Base-by-base conservation (phyloP, 1,140 invertebrate genomes). In the Plectrocnemia conspersa region DNA sequence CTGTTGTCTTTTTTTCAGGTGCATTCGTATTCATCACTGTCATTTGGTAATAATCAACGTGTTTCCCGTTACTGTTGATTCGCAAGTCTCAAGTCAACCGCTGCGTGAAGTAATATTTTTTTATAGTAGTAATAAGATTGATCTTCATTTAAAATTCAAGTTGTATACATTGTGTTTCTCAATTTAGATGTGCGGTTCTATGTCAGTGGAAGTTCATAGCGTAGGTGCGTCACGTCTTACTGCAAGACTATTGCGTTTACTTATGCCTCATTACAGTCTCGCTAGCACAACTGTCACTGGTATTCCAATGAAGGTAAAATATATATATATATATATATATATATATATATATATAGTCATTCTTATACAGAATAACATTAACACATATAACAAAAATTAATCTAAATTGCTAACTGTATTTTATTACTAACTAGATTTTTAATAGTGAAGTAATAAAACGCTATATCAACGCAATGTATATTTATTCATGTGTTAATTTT, bases 231-330 rank as follows among this genome's bases (percentile, higher is more conserved):
- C 70, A 53, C 59, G 63, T 4, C 67, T 84, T 19, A 77, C 83
- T 0, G 78, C 75, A 50, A 84, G 90, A 63, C 69, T 92, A 7
- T 84, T 86, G 0, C 79, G 86, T 44, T 68, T 91, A 1, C 88
- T 90, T 49, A 68, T 90, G 52, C 80, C 82, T 5, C 94, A 97
- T 71, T 97, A 95, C 65, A 82, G 90, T 67, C 73, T 98, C n/a
- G 86, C 92, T 1, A 93, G 89, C 46, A 97, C 95, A 10, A 97
- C 93, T 1, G 93, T 98, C 0, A 98, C 93, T 19, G 94, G 93
- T 22, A 98, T 98, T 65, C 95, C 94, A 3, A 98, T 98, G 95
- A 98, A 98, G 65, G 69, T 74, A 65, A 59, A 16, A 33, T 38
- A 21, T 47, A 11, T 25, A 15, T 22, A 16, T 2, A 49, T 38